Base-by-base conservation (phyloP, 2,113 vertebrate genomes). In the Piprites chloris region DNA sequence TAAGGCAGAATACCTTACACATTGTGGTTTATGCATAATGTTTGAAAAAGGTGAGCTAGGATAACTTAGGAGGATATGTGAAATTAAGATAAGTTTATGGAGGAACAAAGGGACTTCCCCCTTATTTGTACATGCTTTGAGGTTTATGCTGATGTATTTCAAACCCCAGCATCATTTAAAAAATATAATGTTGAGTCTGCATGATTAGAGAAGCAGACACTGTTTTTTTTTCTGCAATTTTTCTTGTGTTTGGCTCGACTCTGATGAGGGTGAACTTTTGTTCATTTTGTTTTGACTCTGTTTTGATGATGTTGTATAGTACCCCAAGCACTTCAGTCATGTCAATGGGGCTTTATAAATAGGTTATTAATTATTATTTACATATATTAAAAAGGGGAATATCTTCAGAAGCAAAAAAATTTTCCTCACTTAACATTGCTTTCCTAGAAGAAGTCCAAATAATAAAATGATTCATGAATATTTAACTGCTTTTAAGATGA, bases 221-320 rank as follows among this genome's bases (percentile, higher is more conserved):
- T 94, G 44, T 75, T 90, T 67, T 65, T 32, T 56, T 73, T 24
- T 58, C 88, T 72, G 78, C 23, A 82, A 9, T 85, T 76, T 18
- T 95, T 89, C 72, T 82, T 74, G 47, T 71, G 44, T 87, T 93
- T 95, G 30, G 12, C n/a, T 93, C 6, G 3, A 74, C 20, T 89
- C n/a, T 96, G 95, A 91, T 93, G 75, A 96, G 89, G 53, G 37
- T 93, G 90, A 96, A 93, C 86, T 96, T 95, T 56, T 86, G 86
- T 90, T 94, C 84, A 32, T 92, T 94, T 79, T 87, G 41, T 81
- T 96, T 94, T 95, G 27, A 81, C 91, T 86, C 49, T 89, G 56
- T 91, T 97, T 92, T 93, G 81, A 87, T 95, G 84, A 56, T 82
- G 72, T 78, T 95, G 17, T 74, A 71, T 19, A 90, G 58, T 63